Base-by-base conservation (phyloP, 2,797 vertebrate genomes). In the Melanogrammus aeglefinus region DNA sequence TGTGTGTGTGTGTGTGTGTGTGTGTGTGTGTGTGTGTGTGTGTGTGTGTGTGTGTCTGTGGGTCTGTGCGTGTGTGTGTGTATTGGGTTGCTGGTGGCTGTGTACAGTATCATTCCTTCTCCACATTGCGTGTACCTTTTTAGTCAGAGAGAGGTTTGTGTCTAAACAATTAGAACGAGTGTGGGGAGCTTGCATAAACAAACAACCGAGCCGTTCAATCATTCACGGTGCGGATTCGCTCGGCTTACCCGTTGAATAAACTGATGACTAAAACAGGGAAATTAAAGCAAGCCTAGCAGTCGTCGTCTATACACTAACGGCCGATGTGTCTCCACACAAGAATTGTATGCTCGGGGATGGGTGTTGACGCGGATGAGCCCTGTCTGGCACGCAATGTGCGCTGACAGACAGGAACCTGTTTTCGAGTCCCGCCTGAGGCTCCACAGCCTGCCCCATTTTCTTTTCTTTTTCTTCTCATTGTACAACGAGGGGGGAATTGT, bases 301-400 rank as follows among this genome's bases (percentile, higher is more conserved):
- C 74, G 75, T 72, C 71, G 75, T 72, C 71, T 69, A 82, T 86
- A 84, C 57, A 80, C 81, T 80, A 72, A 81, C 91, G 91, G 93
- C 90, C 91, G 88, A 91, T 86, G 89, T 90, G 80, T 89, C 80
- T 38, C 76, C 86, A 80, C 75, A 84, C 82, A 82, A 75, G 83
- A 87, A 89, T 90, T 90, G 87, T 88, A 72, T 82, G 85, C 84
- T 84, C 83, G 73, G 73, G 83, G 80, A 86, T 88, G 39, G 76
- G 89, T 90, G 91, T 88, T 89, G 91, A 91, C 88, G 79, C 77
- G 81, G 82, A 79, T 88, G 88, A 91, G 86, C 91, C 89, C 84
- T 7, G 85, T 90, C 88, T 92, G 92, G 85, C 91, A 93, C 88
- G 90, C 86, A 78, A 92, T 92, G 91, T 90, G 82, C 90, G 88